These are phyloP conservation scores for Xestia sexstrigata DNA, from an alignment of 2,888 invertebrate species.

Conservation along the genomic window DNA sequence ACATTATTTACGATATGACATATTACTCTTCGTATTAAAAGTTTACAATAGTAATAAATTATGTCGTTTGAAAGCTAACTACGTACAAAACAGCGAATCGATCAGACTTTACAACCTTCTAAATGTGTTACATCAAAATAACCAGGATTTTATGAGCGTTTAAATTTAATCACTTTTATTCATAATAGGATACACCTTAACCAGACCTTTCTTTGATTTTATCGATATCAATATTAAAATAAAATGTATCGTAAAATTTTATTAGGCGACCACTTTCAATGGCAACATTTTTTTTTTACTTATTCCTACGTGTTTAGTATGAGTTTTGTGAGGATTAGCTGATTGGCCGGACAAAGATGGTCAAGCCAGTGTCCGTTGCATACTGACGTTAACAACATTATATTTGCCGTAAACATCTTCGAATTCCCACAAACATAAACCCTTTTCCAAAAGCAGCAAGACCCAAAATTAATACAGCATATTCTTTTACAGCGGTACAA, in stretches of 20 bases:
- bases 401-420: slow-evolving; percentile 31
- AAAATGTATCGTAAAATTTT: slow-evolving; percentile 82
- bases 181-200: slow-evolving; percentile 70
- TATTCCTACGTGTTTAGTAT: slow-evolving; percentile 75
- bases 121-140: slow-evolving; percentile 66
- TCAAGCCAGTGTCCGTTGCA: slow-evolving; percentile 69
- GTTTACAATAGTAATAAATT: slow-evolving; percentile 68
- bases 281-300: slow-evolving; percentile 64
- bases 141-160: slow-evolving; percentile 75
- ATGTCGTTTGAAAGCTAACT: slow-evolving; percentile 56
- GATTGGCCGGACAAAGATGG: slow-evolving; percentile 75
- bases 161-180: slow-evolving; percentile 78
- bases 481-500: slow-evolving; percentile 44
- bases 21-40: slow-evolving; percentile 62
- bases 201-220: slow-evolving; percentile 76
- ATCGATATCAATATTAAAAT: slow-evolving; percentile 80
- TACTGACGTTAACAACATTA: slow-evolving; percentile 61
- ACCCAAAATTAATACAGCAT: slow-evolving; percentile 47
- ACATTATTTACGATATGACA: slow-evolving; percentile 50
- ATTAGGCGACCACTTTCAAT: slow-evolving; percentile 73
- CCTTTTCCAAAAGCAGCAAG: slow-evolving; percentile 43
- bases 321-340: slow-evolving; percentile 77
- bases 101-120: slow-evolving; percentile 69
- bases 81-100: slow-evolving; percentile 69
- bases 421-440: background rate